phyloP scores from a whole-genome alignment of 2,797 vertebrate genomes.

The Atherinosoma microstoma region DNA sequence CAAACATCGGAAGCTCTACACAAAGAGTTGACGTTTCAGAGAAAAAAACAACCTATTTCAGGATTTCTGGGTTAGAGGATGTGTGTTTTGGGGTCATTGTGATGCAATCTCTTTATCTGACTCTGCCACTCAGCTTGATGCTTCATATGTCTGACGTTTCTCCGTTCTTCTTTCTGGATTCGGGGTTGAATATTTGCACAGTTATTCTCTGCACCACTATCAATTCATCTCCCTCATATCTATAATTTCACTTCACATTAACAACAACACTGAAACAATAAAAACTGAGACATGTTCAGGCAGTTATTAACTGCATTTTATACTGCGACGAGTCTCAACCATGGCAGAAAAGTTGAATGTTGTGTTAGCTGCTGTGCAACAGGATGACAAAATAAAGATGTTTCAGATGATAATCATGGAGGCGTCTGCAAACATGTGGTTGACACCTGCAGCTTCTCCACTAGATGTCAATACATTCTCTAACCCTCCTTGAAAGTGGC shows the following conservation, averaged over 20 bases:
- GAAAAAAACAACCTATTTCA: slow-evolving; percentile 38
- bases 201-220: neutral
- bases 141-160: neutral
- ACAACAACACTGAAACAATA: neutral
- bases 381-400: neutral
- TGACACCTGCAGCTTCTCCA: too few relatives aligned
- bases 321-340: too few relatives aligned
- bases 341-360: neutral
- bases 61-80: neutral
- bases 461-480: too few relatives aligned
- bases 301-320: too few relatives aligned
- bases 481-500: too few relatives aligned
- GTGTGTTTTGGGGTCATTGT: slow-evolving; percentile 24
- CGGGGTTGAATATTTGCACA: neutral
- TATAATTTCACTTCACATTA: neutral
- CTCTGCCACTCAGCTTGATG: too few relatives aligned
- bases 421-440: too few relatives aligned
- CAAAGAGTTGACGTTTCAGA: neutral
- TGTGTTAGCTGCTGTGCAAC: neutral
- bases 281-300: neutral
- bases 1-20: neutral
- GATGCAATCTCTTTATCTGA: neutral
- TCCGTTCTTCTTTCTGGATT: neutral
- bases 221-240: too few relatives aligned
- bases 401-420: too few relatives aligned